Percentiles rank a stretch among this genome's conserved stretches.
These are phyloP conservation scores for Aphrocallistes beatrix DNA, from an alignment of 37 sponge, comb jelly and placozoan species.

Conservation along the genomic window DNA sequence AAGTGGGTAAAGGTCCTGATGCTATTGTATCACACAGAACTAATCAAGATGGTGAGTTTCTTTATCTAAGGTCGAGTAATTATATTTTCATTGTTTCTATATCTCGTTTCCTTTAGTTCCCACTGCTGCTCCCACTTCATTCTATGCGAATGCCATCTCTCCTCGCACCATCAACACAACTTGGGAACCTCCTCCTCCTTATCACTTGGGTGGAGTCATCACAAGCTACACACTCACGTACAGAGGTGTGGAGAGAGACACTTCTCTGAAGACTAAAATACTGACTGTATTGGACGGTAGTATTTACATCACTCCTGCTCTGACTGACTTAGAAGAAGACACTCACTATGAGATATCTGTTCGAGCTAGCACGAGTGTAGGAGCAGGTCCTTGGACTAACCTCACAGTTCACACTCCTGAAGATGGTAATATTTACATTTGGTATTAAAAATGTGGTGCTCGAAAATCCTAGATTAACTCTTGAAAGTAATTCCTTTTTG, in stretches of 20 bases:
- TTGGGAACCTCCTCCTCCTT: neutral
- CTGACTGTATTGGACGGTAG: no score
- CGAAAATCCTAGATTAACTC: no score
- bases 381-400: neutral
- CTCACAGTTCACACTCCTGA: neutral
- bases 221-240: neutral
- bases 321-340: neutral
- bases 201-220: neutral
- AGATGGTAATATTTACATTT: neutral
- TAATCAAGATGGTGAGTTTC: neutral
- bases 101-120: neutral
- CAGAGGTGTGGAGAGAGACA: neutral
- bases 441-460: no score
- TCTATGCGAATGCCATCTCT: neutral
- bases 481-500: no score
- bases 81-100: neutral
- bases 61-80: neutral
- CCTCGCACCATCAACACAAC: neutral
- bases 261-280: no score
- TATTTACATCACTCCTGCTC: no score
- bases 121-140: neutral
- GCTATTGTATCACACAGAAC: no score
- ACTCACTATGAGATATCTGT: neutral
- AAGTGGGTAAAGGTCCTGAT: neutral
- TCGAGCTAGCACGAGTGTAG: neutral